These are phyloP conservation scores for Lypha dubia DNA, from an alignment of 2,888 invertebrate species.

Conservation along the genomic window DNA sequence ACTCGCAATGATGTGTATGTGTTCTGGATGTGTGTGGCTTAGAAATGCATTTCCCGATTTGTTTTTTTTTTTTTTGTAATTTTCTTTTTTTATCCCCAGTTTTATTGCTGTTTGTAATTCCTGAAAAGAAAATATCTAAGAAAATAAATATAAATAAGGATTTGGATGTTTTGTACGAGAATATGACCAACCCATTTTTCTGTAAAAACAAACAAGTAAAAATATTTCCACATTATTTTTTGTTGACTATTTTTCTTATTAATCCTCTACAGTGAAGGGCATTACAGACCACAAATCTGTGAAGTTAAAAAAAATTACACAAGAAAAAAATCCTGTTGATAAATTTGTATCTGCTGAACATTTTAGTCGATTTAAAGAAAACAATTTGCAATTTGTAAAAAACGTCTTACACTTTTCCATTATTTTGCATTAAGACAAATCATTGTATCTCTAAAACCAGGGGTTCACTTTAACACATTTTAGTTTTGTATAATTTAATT, in stretches of 20 bases:
- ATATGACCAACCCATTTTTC: conserved; percentile 19
- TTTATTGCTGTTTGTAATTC: conserved; percentile 34
- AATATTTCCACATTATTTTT: not conserved
- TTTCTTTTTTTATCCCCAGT: not conserved
- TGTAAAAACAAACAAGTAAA: too few relatives aligned
- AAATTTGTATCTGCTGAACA: too few relatives aligned
- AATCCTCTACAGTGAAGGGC: not conserved
- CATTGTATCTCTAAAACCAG: too few relatives aligned
- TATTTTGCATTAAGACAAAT: too few relatives aligned
- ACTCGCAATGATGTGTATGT: not conserved
- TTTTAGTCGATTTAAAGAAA: too few relatives aligned
- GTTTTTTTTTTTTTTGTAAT: not conserved
- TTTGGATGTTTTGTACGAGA: not conserved
- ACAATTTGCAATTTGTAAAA: too few relatives aligned
- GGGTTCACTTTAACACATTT: too few relatives aligned
- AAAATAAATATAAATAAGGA: conserved; percentile 6
- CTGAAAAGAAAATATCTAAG: conserved; percentile 23
- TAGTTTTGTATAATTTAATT: too few relatives aligned
- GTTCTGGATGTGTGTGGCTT: not conserved
- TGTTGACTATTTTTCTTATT: not conserved
- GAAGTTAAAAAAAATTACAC: too few relatives aligned
- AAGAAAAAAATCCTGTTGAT: too few relatives aligned
- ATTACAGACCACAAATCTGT: not conserved
- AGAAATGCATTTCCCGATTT: conserved; percentile 18
- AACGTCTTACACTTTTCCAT: too few relatives aligned